Percentiles rank a stretch among this genome's conserved stretches.
phyloP scores from a whole-genome alignment of 1,140 invertebrate genomes.

The Prorops nasuta region DNA sequence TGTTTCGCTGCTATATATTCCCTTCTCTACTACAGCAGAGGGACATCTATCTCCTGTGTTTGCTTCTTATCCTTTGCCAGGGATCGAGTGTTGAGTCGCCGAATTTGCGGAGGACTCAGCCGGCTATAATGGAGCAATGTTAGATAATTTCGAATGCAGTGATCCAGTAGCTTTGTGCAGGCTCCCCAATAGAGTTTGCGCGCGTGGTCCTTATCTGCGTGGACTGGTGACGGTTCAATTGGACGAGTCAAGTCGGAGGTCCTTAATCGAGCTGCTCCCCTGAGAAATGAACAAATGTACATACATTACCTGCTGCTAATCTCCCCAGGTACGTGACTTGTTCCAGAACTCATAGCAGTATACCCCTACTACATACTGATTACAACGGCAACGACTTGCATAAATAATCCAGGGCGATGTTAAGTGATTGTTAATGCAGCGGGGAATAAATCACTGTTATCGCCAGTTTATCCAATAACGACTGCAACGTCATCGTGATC shows the following conservation, averaged over 20 bases:
- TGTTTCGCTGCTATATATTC: not conserved
- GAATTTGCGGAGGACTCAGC: conserved; percentile 13
- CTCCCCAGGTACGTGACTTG: too few relatives aligned
- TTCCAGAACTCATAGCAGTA: too few relatives aligned
- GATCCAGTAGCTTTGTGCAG: conserved; percentile 10
- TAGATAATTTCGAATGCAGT: conserved; percentile 25
- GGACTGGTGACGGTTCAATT: conserved; percentile 19
- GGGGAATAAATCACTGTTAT: too few relatives aligned
- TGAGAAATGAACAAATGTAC: conserved; percentile 11
- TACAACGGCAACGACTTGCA: too few relatives aligned
- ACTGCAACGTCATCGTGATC: too few relatives aligned
- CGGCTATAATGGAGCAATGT: conserved; percentile 17
- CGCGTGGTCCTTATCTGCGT: conserved; percentile 11
- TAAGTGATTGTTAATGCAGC: too few relatives aligned
- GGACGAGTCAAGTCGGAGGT: conserved; percentile 6
- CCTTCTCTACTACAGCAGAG: too few relatives aligned
- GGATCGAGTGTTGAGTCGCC: conserved; percentile 6
- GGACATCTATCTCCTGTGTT: too few relatives aligned
- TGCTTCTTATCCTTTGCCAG: not conserved
- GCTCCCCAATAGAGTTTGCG: conserved; percentile 8
- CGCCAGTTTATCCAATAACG: too few relatives aligned
- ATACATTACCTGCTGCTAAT: conserved; percentile 1
- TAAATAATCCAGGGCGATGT: too few relatives aligned
- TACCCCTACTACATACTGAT: too few relatives aligned
- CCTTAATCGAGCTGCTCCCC: conserved; percentile 7